Percentiles rank a stretch among this genome's conserved stretches.
Evolutionary conservation across 2,888 invertebrate genomes (phyloP).

Genomic region (Lottia scabra): DNA sequence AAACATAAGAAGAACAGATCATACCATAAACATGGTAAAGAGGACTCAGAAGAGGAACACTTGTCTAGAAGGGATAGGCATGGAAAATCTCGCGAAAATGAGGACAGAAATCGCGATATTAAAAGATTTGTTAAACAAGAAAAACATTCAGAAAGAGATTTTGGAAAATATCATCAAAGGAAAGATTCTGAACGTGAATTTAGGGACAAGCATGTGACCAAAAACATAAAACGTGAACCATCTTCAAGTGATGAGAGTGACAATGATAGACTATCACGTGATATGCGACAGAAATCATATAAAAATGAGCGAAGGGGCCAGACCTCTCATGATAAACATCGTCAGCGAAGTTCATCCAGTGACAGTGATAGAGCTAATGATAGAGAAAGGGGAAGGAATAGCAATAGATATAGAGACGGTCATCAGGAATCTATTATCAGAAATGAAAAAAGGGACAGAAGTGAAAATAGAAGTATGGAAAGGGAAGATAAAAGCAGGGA

Average conservation of each 20-base stretch:
- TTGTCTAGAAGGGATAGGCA: not conserved
- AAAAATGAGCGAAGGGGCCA: no score
- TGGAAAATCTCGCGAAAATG: not conserved
- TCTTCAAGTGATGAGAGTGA: slow-evolving; percentile 2
- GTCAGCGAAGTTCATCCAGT: not conserved
- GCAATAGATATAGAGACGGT: slow-evolving; percentile 8
- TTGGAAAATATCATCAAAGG: not conserved
- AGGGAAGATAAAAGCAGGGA: not conserved
- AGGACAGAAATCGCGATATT: not conserved
- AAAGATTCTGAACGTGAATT: no score
- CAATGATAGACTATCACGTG: not conserved
- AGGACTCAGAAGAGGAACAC: slow-evolving; percentile 7
- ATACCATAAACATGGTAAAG: not conserved
- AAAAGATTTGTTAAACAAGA: not conserved
- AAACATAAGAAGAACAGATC: slow-evolving; percentile 12
- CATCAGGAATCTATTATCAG: not conserved
- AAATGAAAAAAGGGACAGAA: not conserved
- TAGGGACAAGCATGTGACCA: not conserved
- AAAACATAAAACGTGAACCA: not conserved
- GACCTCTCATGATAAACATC: no score
- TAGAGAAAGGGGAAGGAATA: not conserved
- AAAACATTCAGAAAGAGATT: not conserved
- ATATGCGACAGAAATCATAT: no score
- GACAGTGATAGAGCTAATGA: not conserved
- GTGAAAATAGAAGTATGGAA: slow-evolving; percentile 1